These are phyloP conservation scores for Phalacrocorax brasilianus DNA, from an alignment of 2,113 vertebrate species.

Conservation along the genomic window DNA sequence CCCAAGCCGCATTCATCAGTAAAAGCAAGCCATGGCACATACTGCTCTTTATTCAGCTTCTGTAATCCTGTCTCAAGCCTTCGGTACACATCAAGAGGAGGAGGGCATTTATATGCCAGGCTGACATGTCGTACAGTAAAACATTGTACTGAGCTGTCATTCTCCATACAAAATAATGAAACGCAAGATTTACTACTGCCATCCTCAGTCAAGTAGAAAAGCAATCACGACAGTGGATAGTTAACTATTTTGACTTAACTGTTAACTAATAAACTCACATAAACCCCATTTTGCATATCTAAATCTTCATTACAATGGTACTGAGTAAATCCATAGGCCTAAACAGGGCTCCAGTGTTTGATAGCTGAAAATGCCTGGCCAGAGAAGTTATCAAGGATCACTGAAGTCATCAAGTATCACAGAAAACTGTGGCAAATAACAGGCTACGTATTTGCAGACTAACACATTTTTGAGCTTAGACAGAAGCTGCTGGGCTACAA, in stretches of 20 bases:
- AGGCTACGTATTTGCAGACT: background rate
- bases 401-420: background rate
- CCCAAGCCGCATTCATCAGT: background rate
- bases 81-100: background rate
- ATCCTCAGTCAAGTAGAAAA: background rate
- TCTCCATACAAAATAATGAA: background rate
- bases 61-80: constrained; percentile 38
- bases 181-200: background rate
- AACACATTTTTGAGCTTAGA: background rate
- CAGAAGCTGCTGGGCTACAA: background rate
- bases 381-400: background rate
- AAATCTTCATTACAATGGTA: background rate
- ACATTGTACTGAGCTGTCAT: background rate
- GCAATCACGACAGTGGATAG: fast-evolving
- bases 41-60: constrained; percentile 14
- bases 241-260: background rate
- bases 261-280: background rate
- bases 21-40: background rate
- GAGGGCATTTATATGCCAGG: background rate
- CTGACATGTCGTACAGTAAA: background rate
- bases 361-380: background rate
- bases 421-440: background rate
- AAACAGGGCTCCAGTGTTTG: background rate
- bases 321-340: background rate
- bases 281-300: background rate